Base-by-base conservation (phyloP, 1,140 invertebrate species). In the Notospermus geniculatus region DNA sequence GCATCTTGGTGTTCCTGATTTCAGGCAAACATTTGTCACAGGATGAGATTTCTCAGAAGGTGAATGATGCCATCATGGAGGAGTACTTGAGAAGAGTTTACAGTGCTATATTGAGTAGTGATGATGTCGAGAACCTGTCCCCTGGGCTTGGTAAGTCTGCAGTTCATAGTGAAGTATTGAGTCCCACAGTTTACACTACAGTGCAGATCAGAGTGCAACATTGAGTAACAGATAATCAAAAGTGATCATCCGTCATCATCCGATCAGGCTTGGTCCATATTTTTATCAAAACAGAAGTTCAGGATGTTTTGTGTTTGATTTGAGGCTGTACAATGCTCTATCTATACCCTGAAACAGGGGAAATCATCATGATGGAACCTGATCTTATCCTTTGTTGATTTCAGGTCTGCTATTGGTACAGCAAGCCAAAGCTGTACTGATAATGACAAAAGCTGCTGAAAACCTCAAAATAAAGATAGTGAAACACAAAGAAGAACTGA, bases 81-180 rank as follows among this genome's bases (percentile, higher is more conserved):
- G 92, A 95, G 79, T 95, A 95, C 81, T 82, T 95, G 30, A 86
- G 89, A 71, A 85, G 92, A 62, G 92, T 95, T 23, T 95, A 92
- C 74, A 85, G 84, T 57, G 90, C 90, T 43, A 90, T 95, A 65
- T 74, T 89, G 54, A 83, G 85, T 5, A 88, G 91, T 83, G 85
- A 86, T 5, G 89, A 90, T 73, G 85, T 96, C 59, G 81, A 85
- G 5, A 86, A 86, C 57, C 79, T 95, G 2, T 91, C 92, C 2
- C 85, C 87, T 27, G 90, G 89, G 50, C 86, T 95, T 58, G 88
- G 77, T 82, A 65, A 62, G 53, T 66, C 25, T 27, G 29, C 11
- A 15, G 15, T 15, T 7, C 4, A 36, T 15, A 36, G 32, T 36
- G 15, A 32, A 59, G 54, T 59, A n/a, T n/a, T n/a, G n/a, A n/a